Percentiles rank a stretch among this genome's conserved stretches.
Evolutionary conservation across 2,113 vertebrate genomes (phyloP).

Genomic region (Gobio gobio): DNA sequence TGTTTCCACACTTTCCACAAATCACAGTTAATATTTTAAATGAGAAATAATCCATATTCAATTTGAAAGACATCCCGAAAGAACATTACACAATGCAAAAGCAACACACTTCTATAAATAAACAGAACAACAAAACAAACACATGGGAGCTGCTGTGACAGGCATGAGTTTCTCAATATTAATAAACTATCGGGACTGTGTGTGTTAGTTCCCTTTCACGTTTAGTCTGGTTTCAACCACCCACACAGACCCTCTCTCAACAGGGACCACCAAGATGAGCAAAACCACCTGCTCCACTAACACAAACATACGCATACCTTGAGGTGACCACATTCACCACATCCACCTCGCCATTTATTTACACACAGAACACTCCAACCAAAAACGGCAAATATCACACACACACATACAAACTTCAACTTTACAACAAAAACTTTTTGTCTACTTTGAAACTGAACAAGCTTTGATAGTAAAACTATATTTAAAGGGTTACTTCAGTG

Average conservation of each 20-base stretch:
- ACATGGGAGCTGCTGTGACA: not conserved
- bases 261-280: conserved; percentile 49
- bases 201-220: conserved; percentile 23
- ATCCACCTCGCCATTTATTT: conserved; percentile 28
- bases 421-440: not conserved
- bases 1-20: not conserved
- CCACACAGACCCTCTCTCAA: conserved; percentile 42
- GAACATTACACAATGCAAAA: not conserved
- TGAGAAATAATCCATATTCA: not conserved
- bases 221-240: conserved; percentile 46
- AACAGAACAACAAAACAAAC: conserved; percentile 18
- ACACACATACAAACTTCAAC: not conserved
- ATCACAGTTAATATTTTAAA: not conserved
- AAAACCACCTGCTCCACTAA: conserved; percentile 18
- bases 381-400: conserved; percentile 5
- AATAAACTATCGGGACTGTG: conserved; percentile 49
- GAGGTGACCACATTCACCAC: conserved; percentile 20
- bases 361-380: conserved; percentile 28
- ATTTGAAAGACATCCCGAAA: not conserved
- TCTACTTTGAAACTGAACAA: not conserved
- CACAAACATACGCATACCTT: conserved; percentile 28
- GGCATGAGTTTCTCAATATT: conserved; percentile 30
- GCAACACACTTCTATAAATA: not conserved
- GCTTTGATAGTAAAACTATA: not conserved
- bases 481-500: too few species aligned